These are phyloP conservation scores for Scarus forsteni DNA, from an alignment of 2,797 vertebrate species.

Conservation along the genomic window DNA sequence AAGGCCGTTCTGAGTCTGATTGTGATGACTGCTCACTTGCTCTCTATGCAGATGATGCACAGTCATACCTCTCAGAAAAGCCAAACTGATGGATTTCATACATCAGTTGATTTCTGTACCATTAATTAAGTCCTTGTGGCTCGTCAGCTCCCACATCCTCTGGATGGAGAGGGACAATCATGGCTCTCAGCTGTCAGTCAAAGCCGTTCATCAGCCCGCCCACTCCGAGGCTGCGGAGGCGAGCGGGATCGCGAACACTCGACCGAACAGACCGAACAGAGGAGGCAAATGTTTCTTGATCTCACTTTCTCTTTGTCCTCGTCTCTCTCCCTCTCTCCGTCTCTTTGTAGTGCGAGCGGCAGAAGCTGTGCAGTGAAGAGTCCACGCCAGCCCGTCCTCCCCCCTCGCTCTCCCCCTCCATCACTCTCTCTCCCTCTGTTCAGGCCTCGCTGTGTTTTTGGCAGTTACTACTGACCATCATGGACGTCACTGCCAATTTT, in stretches of 20 bases:
- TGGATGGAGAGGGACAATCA: neutral
- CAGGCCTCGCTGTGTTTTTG: slow-evolving; percentile 96
- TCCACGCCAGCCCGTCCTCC: slow-evolving; percentile 76
- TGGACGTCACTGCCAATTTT: slow-evolving; percentile 96
- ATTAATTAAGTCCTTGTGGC: no score
- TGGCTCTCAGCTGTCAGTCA: slow-evolving; percentile 12
- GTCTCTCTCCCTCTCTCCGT: slow-evolving; percentile 27
- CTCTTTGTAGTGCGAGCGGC: slow-evolving; percentile 66
- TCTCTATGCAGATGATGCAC: no score
- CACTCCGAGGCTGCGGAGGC: neutral
- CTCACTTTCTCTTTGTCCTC: slow-evolving; percentile 30
- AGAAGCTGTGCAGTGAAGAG: slow-evolving; percentile 68
- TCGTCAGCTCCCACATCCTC: neutral
- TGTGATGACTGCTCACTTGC: no score
- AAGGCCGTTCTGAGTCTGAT: no score
- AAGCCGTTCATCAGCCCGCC: neutral
- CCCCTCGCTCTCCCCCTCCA: slow-evolving; percentile 21
- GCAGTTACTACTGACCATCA: slow-evolving; percentile 98
- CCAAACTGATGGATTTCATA: no score
- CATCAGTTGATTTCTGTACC: no score
- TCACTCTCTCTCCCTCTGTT: slow-evolving; percentile 65
- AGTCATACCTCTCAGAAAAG: no score
- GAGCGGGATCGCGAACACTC: slow-evolving; percentile 9
- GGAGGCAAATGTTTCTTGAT: slow-evolving; percentile 9
- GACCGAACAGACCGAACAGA: neutral